Base-by-base conservation (phyloP, 2,113 vertebrate genomes). In the Oriolus oriolus region DNA sequence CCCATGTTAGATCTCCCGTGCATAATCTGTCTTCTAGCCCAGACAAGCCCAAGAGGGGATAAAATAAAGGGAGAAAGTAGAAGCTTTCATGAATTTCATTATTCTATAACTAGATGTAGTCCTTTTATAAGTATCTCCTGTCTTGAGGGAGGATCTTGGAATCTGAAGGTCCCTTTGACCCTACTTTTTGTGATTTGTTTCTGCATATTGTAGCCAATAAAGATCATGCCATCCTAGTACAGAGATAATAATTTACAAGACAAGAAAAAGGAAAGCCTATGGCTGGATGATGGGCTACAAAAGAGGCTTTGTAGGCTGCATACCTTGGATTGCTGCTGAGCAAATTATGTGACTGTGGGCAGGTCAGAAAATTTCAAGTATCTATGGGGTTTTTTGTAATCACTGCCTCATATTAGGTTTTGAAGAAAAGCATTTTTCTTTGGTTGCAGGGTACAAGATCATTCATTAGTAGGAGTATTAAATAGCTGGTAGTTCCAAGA, bases 291-390 rank as follows among this genome's bases (percentile, higher is more conserved):
- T 49, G 44, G 37, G 33, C 76, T 56, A 93, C 83, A 95, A 92
- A 94, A 84, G 37, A 93, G 41, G 37, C 69, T 90, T 95, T 96
- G 75, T 93, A 84, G 60, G 37, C 86, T 94, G 88, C 78, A 94
- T 96, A 80, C 53, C 68, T 94, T 94, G 31, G 85, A 95, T 95
- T 96, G 77, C 65, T 92, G 42, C 90, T 54, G 35, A 73, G 59
- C 5, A 96, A 95, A 88, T 91, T 86, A 90, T 90, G 75, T 1
- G 8, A 26, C 60, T 90, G 95, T 96, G 92, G 92, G 90, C 45
- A 95, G 83, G 53, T 93, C 73, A 89, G 84, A 94, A 95, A 94
- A 95, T 94, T 88, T 81, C 61, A 88, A 95, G 44, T 64, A 92
- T 90, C 79, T 90, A 10, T 54, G 73, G 31, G 6, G 5, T 56